A percentile compares a stretch with the other conserved stretches of the same genome.
Evolutionary conservation across 2,113 vertebrate species (phyloP).

Genomic region (Myiagra hebetior): DNA sequence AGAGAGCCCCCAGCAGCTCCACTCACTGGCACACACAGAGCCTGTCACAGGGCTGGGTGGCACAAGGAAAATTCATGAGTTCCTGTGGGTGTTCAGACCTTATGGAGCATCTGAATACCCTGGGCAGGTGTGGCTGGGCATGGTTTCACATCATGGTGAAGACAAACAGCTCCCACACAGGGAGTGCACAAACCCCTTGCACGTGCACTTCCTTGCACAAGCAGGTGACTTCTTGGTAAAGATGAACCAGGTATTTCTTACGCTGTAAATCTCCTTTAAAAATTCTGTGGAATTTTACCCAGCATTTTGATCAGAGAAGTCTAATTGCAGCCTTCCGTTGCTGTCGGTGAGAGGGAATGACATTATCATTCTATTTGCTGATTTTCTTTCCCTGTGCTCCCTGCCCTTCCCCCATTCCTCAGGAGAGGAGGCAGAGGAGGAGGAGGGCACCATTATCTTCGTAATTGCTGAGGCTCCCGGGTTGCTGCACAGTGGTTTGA

Average conservation of each 20-base stretch:
- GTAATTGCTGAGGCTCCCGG: constrained; percentile 68
- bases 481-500: constrained; percentile 64
- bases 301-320: constrained; percentile 25
- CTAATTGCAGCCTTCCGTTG: constrained; percentile 57
- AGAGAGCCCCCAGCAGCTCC: background rate
- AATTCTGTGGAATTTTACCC: background rate
- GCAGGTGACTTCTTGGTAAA: background rate
- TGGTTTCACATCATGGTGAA: rapidly evolving
- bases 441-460: constrained; percentile 66
- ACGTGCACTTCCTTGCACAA: background rate
- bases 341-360: constrained; percentile 30
- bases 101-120: rapidly evolving
- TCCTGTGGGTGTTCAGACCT: background rate
- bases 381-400: background rate
- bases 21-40: rapidly evolving
- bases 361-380: constrained; percentile 58
- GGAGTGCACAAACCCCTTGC: background rate
- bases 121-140: background rate
- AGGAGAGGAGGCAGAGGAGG: constrained; percentile 48
- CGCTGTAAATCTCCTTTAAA: background rate
- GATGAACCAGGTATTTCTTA: background rate
- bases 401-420: constrained; percentile 47
- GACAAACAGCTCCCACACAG: background rate
- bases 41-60: background rate
- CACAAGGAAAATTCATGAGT: rapidly evolving